phyloP scores from a whole-genome alignment of 2,888 invertebrate species.

The Lycaena phlaeas region DNA sequence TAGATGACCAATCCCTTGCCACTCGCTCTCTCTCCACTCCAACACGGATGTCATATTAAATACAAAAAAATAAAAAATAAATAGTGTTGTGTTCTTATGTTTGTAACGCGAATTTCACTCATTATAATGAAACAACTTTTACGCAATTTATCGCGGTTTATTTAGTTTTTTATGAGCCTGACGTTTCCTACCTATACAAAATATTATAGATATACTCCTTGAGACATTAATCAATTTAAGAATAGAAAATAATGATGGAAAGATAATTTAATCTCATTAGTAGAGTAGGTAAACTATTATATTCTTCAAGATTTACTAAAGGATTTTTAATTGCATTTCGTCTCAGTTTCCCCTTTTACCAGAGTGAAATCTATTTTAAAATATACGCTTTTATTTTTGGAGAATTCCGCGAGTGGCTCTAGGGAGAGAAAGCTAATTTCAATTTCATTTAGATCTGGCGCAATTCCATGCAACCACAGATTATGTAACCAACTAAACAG shows the following conservation, averaged over 20 bases:
- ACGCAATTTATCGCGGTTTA: no score
- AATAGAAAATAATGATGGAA: not conserved
- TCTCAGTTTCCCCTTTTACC: conserved; percentile 38
- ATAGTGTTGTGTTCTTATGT: no score
- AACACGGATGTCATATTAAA: no score
- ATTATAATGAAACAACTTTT: no score
- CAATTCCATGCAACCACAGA: conserved; percentile 65
- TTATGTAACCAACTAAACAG: conserved; percentile 10
- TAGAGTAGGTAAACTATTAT: conserved; percentile 2
- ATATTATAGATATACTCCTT: no score
- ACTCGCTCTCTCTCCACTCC: no score
- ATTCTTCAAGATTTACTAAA: not conserved
- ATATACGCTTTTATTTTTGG: conserved; percentile 70
- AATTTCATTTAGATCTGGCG: conserved; percentile 73
- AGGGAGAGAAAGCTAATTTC: conserved; percentile 71
- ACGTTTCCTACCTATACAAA: no score
- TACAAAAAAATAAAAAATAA: no score
- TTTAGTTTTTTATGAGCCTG: no score
- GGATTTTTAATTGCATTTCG: conserved; percentile 23
- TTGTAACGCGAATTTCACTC: no score
- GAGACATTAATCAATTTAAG: not conserved
- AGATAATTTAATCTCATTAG: conserved; percentile 2
- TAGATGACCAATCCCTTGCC: no score
- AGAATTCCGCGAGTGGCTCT: conserved; percentile 63
- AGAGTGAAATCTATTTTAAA: conserved; percentile 60